These are phyloP conservation scores for Zingel zingel DNA, from an alignment of 2,113 vertebrate genomes.

Conservation along the genomic window DNA sequence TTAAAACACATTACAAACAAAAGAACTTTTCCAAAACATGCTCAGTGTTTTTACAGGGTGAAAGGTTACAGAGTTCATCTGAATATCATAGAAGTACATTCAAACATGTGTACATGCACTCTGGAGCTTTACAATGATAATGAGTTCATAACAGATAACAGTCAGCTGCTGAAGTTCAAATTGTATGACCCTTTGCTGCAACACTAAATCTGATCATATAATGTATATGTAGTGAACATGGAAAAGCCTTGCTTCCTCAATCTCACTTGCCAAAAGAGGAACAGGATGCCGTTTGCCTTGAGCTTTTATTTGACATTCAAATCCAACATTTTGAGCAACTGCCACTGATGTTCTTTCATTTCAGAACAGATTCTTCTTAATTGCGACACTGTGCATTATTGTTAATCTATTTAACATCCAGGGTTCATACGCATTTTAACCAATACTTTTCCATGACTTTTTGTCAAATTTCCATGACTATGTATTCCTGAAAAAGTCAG, in stretches of 20 bases:
- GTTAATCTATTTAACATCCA: neutral
- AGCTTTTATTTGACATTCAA: neutral
- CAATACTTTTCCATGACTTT: no score
- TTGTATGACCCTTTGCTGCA: neutral
- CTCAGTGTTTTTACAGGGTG: neutral
- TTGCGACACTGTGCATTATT: no score
- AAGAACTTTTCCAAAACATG: constrained; percentile 30
- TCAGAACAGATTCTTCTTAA: neutral
- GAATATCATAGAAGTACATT: neutral
- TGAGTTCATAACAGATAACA: neutral
- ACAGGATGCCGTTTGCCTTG: neutral
- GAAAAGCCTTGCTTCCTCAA: neutral
- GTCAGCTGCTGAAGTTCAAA: neutral
- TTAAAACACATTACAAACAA: constrained; percentile 30
- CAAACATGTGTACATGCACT: neutral
- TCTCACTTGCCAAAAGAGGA: neutral
- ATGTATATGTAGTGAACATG: neutral
- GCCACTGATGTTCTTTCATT: neutral
- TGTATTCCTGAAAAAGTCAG: no score
- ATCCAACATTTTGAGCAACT: neutral
- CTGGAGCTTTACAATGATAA: neutral
- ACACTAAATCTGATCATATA: neutral
- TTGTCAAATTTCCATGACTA: no score
- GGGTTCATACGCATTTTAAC: no score
- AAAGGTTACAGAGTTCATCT: constrained; percentile 50